Conservation (phyloP, 2,888 invertebrate genomes). For the Dastarcus helophoroides region DNA sequence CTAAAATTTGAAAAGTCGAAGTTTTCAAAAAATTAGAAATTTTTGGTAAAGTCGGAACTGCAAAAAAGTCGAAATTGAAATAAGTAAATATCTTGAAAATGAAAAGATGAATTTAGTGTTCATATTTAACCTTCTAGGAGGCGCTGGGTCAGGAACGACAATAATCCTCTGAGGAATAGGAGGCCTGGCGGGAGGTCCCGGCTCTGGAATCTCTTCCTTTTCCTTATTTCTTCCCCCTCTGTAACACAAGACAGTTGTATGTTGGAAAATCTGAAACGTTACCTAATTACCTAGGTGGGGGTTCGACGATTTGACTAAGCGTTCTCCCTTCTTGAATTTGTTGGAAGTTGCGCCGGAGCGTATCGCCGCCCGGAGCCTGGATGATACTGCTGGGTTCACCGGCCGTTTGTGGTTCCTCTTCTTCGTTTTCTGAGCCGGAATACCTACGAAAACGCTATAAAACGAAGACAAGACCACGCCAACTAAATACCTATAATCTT, state of each 20-base stretch:
- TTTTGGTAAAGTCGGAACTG: no score
- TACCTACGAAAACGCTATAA: no score
- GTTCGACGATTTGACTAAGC: conserved; percentile 47
- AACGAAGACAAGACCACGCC: no score
- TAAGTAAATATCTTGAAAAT: conserved; percentile 1
- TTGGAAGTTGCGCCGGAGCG: conserved; percentile 93
- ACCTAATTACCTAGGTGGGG: conserved; percentile 38
- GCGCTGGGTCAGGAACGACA: conserved; percentile 76
- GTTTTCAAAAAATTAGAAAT: no score
- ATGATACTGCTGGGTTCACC: conserved; percentile 94
- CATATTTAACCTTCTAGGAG: conserved; percentile 50
- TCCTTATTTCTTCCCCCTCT: conserved; percentile 37
- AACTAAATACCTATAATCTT: conserved; percentile 58
- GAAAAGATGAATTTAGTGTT: conserved; percentile 24
- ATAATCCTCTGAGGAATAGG: conserved; percentile 85
- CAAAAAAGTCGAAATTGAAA: no score
- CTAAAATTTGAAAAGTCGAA: no score
- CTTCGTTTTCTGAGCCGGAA: conserved; percentile 95
- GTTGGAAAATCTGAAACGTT: no score
- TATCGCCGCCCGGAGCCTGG: conserved; percentile 83
- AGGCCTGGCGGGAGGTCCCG: conserved; percentile 78
- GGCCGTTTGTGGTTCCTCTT: conserved; percentile 81
- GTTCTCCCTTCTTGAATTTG: conserved; percentile 83
- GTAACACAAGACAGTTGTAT: conserved; percentile 7
- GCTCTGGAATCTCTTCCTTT: conserved; percentile 61